phyloP scores from a whole-genome alignment of 2,113 vertebrate genomes.

The Hymenochirus boettgeri region DNA sequence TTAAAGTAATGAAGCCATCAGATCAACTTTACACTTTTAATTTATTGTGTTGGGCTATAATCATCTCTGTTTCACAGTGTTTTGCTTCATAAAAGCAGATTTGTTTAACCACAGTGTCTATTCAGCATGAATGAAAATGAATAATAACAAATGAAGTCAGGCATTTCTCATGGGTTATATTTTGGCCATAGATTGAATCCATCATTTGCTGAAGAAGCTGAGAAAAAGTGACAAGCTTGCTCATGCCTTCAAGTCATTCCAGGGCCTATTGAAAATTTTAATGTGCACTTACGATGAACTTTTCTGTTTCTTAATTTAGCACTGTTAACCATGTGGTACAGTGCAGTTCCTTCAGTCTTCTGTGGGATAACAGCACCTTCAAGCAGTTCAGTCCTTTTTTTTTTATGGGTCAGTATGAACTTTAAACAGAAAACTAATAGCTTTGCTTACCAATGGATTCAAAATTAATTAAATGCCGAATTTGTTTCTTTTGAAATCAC shows the following conservation, averaged over 20 bases:
- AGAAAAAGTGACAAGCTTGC: conserved; percentile 79
- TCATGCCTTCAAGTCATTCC: conserved; percentile 85
- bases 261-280: conserved; percentile 80
- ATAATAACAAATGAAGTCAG: conserved; percentile 58
- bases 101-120: conserved; percentile 82
- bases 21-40: conserved; percentile 61
- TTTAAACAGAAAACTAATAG: conserved; percentile 47
- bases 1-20: conserved; percentile 62
- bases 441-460: conserved; percentile 51
- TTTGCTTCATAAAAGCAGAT: conserved; percentile 76
- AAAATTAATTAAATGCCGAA: conserved; percentile 62
- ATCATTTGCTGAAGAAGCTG: conserved; percentile 68
- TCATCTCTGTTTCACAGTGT: conserved; percentile 88
- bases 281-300: conserved; percentile 88
- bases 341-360: conserved; percentile 55
- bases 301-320: conserved; percentile 66
- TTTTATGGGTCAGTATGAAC: conserved; percentile 55
- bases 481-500: conserved; percentile 53
- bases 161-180: conserved; percentile 62
- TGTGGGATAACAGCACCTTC: conserved; percentile 50
- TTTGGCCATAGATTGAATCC: conserved; percentile 60
- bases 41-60: conserved; percentile 81
- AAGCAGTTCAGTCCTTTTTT: conserved; percentile 48
- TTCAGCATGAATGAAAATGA: conserved; percentile 70
- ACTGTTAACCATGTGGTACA: conserved; percentile 53